phyloP scores from a whole-genome alignment of 1,140 invertebrate genomes.

The Forficula auricularia region DNA sequence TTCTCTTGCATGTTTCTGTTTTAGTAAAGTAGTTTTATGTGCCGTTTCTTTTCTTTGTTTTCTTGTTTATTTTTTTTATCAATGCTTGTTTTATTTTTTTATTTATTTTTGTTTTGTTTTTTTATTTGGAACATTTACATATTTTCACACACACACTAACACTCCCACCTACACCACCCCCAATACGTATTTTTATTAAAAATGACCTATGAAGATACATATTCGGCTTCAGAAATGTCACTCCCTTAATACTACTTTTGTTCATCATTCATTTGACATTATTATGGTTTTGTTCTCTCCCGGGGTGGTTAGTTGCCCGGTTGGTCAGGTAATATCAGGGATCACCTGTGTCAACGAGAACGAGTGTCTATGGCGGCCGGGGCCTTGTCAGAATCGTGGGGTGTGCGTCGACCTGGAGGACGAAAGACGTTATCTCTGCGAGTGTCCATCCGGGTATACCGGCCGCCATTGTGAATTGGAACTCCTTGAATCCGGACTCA shows the following conservation, averaged over 20 bases:
- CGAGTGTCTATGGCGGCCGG: constrained; percentile 42
- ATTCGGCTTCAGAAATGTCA: too few relatives aligned
- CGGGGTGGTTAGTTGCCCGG: constrained; percentile 41
- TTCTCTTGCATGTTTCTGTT: too few relatives aligned
- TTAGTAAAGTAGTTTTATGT: too few relatives aligned
- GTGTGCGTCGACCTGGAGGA: constrained; percentile 49
- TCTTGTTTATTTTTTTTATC: too few relatives aligned
- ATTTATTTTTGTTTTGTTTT: too few relatives aligned
- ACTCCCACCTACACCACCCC: too few relatives aligned
- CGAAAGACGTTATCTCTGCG: constrained; percentile 51
- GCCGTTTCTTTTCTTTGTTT: too few relatives aligned
- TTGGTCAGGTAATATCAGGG: constrained; percentile 41
- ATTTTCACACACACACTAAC: too few relatives aligned
- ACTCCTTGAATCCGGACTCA: constrained; percentile 49
- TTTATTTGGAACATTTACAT: too few relatives aligned
- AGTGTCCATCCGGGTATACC: constrained; percentile 53
- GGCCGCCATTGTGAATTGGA: constrained; percentile 63
- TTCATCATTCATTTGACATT: constrained; percentile 86
- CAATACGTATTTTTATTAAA: too few relatives aligned
- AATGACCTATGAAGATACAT: too few relatives aligned
- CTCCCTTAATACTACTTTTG: constrained; percentile 83
- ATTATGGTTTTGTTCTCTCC: constrained; percentile 20
- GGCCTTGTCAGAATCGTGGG: constrained; percentile 55
- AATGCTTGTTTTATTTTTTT: too few relatives aligned
- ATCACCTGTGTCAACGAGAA: constrained; percentile 52